Base-by-base conservation (phyloP, 2,797 vertebrate species). In the Caiman crocodilus region DNA sequence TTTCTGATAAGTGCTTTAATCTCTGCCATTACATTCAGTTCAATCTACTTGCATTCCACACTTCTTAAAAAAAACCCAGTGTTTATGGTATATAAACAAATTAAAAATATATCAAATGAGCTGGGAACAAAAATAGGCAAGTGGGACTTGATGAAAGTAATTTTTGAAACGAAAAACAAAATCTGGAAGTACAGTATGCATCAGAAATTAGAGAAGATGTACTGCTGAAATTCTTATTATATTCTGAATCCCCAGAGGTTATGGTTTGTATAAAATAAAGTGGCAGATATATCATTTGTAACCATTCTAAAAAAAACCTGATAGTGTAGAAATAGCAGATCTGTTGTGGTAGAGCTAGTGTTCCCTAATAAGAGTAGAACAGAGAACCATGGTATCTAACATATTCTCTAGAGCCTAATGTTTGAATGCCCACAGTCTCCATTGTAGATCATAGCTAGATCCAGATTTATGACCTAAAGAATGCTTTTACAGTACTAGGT, bases 231-330 rank as follows among this genome's bases (percentile, higher is more conserved):
- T 94, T 97, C 93, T 92, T 93, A 80, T 82, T 92, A 79, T 91
- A 93, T 91, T 95, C 94, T 97, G 81, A 93, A 95, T 97, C 96
- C 96, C 96, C 96, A 94, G 84, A 94, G 92, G 96, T 96, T 50
- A 96, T 96, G 94, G 95, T 65, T 97, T 97, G 95, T 94, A 94
- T 93, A 94, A 97, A 97, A 97, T 94, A 97, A 95, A 96, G 90
- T 97, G 96, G 97, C 74, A 87, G 96, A 96, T 95, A 94, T 96
- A 95, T 97, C 97, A 96, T 95, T 97, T 94, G 93, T 96, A 95
- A 94, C 94, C 89, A 88, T 94, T 95, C 92, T 87, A 94, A 95
- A 92, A 89, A 94, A 95, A 94, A 94, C 84, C 61, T 94, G 86
- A 95, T 96, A 92, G 88, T 88, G 89, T 90, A 89, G 96, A 95